These are phyloP conservation scores for Ditylenchus dipsaci DNA, from an alignment of 1,140 invertebrate genomes.

Conservation along the genomic window DNA sequence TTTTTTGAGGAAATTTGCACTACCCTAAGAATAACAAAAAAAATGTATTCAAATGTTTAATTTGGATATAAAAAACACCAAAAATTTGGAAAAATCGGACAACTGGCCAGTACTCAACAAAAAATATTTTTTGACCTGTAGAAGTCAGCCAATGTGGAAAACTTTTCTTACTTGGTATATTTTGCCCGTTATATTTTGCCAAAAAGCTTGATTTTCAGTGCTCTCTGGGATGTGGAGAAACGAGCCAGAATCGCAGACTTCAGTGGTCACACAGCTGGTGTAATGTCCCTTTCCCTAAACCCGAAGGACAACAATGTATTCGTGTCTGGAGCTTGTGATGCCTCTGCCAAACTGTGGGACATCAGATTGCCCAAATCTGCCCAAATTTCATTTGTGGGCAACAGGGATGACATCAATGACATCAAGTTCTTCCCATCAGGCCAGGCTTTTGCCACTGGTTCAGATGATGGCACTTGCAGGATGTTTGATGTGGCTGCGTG, in stretches of 20 bases:
- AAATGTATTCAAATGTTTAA: too few relatives aligned
- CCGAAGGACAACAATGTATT: conserved; percentile 84
- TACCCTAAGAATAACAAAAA: too few relatives aligned
- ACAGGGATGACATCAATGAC: conserved; percentile 95
- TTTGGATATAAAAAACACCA: too few relatives aligned
- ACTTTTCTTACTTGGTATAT: too few relatives aligned
- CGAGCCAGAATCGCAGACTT: conserved; percentile 92
- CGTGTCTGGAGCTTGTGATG: conserved; percentile 93
- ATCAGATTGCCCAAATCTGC: conserved; percentile 79
- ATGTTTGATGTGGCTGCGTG: conserved; percentile 89
- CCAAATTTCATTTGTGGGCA: conserved; percentile 93
- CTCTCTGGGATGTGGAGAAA: conserved; percentile 95
- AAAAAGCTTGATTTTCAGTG: conserved; percentile 67
- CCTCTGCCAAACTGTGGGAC: conserved; percentile 94
- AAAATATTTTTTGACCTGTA: too few relatives aligned
- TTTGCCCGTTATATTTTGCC: too few relatives aligned
- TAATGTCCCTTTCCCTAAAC: conserved; percentile 84
- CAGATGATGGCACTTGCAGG: conserved; percentile 92
- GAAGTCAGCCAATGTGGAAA: too few relatives aligned
- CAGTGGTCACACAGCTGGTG: conserved; percentile 91
- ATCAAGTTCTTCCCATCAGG: conserved; percentile 88
- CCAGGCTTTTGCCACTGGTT: conserved; percentile 89
- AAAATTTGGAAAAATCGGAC: too few relatives aligned
- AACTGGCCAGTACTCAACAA: background rate
- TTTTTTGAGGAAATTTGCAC: too few relatives aligned